Conservation (phyloP, 2,113 vertebrate genomes). For the Cervus canadensis region DNA sequence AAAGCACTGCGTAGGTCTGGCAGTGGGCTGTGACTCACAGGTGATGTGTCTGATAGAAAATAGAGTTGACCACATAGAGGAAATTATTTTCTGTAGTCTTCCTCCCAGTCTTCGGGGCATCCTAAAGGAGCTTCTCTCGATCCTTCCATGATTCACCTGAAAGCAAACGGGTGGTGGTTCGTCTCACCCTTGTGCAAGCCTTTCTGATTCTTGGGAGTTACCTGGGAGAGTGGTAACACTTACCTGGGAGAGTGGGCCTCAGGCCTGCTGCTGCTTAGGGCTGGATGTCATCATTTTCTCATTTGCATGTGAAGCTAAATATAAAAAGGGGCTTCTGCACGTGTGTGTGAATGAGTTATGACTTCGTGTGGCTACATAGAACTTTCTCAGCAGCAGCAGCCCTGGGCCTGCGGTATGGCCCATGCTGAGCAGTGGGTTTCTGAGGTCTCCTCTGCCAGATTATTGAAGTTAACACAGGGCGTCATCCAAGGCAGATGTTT, state of each 20-base stretch:
- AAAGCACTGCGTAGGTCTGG: neutral
- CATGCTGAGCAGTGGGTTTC: neutral
- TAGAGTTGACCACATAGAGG: neutral
- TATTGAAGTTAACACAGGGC: conserved; percentile 57
- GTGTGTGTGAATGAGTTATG: neutral
- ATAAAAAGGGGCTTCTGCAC: neutral
- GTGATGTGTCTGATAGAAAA: neutral
- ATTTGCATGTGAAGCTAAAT: neutral
- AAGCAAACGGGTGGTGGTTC: neutral
- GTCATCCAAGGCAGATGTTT: conserved; percentile 55
- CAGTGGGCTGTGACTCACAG: neutral
- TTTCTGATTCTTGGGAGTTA: neutral
- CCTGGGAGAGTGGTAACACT: neutral
- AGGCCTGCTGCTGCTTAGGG: neutral
- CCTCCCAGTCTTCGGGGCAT: neutral
- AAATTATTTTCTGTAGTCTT: neutral
- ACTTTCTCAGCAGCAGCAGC: neutral
- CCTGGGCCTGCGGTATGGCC: fast-evolving
- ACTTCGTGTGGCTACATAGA: neutral
- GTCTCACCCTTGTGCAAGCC: neutral
- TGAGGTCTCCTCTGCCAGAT: neutral
- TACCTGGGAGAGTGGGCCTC: neutral
- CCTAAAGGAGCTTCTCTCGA: neutral
- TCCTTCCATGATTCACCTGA: neutral
- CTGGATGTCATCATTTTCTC: neutral